Base-by-base conservation (phyloP, 30 jellyfish, hydroid and myxozoan genomes). In the Morbakka virulenta region DNA sequence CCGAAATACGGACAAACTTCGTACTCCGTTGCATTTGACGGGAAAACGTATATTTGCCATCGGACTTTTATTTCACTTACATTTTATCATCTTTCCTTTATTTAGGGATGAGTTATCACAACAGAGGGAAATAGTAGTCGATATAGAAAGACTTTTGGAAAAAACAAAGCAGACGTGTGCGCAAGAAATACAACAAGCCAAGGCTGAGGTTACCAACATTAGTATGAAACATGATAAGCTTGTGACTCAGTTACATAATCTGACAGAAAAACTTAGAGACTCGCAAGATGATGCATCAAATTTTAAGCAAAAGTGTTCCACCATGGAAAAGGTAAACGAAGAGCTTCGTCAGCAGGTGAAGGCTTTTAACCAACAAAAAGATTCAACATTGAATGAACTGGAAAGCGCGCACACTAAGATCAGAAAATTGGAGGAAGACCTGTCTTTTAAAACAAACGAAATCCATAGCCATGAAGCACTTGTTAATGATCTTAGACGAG, bases 361-460 rank as follows among this genome's bases (percentile, higher is more conserved):
- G 63, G 83, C 84, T 4, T 36, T 80, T 26, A 52, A 32, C 28
- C 91, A 80, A 50, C 91, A 80, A 33, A 80, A 80, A 52, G 91
- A 80, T 52, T 47, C 91, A 47, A 80, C 69, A 83, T 73, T 80
- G 20, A 80, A 64, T 32, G 91, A 80, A 36, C 91, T 80, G 52
- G 84, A 80, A 28, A 20, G 79, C 12, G 71, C 91, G 3, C 53
- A 80, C 48, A 57, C 79, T 21, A 80, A 80, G 28, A 78, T 48
- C 52, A 80, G 69, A 72, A 80, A 36, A 27, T 80, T 35, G 22
- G 91, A 80, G 35, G 91, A 33, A 29, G 91, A 80, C 21, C 22
- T 80, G 24, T 73, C 41, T 24, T 41, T 32, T 1, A n/a, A 67
- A 41, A 80, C 68, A 52, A 63, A 71, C 4, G 91, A 80, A 1